Percentiles rank a stretch among this genome's conserved stretches.
phyloP scores from a whole-genome alignment of 64 coral and sea anemone species.

The Acropora yongei region DNA sequence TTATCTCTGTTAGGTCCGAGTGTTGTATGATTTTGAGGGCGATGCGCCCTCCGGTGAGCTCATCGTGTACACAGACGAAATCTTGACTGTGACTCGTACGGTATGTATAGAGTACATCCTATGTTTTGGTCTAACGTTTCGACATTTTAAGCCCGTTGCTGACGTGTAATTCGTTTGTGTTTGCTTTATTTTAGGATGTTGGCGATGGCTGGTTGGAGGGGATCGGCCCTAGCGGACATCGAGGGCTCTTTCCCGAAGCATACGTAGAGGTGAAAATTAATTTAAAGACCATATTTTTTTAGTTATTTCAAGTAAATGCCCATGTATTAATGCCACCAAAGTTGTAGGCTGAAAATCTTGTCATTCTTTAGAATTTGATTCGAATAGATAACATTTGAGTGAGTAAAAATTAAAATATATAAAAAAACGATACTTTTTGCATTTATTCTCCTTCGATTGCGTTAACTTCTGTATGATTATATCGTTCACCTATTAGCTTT shows the following conservation, averaged over 20 bases:
- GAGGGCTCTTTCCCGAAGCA: constrained; percentile 88
- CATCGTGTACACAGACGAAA: constrained; percentile 72
- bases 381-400: too few relatives aligned
- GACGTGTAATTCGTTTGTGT: background rate
- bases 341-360: too few relatives aligned
- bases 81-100: constrained; percentile 78
- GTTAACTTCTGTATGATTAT: too few relatives aligned
- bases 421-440: too few relatives aligned
- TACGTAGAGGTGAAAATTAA: constrained; percentile 95
- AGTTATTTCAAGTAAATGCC: too few relatives aligned
- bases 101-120: constrained; percentile 3
- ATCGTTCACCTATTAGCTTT: too few relatives aligned
- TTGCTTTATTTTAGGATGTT: constrained; percentile 72
- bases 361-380: too few relatives aligned
- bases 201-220: constrained; percentile 99
- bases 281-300: too few relatives aligned
- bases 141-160: background rate
- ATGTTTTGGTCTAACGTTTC: background rate
- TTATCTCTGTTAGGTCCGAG: constrained; percentile 73
- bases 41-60: constrained; percentile 78
- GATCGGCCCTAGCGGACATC: constrained; percentile 37
- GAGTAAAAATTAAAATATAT: too few relatives aligned
- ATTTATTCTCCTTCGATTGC: too few relatives aligned
- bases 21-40: constrained; percentile 93
- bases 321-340: too few relatives aligned